phyloP scores from a whole-genome alignment of 2,888 invertebrate genomes.

The Stenurella melanura region DNA sequence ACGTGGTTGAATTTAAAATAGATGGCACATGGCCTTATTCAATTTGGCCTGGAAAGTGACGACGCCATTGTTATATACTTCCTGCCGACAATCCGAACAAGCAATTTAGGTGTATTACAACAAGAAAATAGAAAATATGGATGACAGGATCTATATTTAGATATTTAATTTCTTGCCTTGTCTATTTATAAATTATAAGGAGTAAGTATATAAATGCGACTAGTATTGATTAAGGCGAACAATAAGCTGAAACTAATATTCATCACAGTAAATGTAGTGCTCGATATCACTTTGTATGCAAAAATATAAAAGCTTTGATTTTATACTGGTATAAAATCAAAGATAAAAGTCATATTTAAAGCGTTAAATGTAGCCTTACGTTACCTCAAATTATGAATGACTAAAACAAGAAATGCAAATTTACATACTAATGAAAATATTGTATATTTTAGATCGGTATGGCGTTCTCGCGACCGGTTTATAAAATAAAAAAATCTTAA shows the following conservation, averaged over 20 bases:
- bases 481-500: slow-evolving; percentile 9
- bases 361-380: not conserved
- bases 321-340: too few species aligned
- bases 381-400: not conserved
- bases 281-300: not conserved
- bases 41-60: slow-evolving; percentile 3
- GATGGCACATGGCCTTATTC: not conserved
- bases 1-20: not conserved
- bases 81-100: slow-evolving; percentile 16
- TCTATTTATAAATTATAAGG: slow-evolving; percentile 8
- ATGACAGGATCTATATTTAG: slow-evolving; percentile 27
- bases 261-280: not conserved
- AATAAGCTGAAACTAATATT: not conserved
- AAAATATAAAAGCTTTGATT: too few species aligned
- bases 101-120: slow-evolving; percentile 18
- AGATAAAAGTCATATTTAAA: not conserved
- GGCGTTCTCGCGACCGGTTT: not conserved
- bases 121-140: slow-evolving; percentile 22
- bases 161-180: slow-evolving; percentile 16
- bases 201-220: slow-evolving; percentile 19
- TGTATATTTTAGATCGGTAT: not conserved
- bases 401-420: not conserved
- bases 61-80: slow-evolving; percentile 28
- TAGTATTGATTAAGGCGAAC: slow-evolving; percentile 13
- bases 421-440: not conserved